Conservation (phyloP, 2,888 invertebrate genomes). For the Drosophila rubida region DNA sequence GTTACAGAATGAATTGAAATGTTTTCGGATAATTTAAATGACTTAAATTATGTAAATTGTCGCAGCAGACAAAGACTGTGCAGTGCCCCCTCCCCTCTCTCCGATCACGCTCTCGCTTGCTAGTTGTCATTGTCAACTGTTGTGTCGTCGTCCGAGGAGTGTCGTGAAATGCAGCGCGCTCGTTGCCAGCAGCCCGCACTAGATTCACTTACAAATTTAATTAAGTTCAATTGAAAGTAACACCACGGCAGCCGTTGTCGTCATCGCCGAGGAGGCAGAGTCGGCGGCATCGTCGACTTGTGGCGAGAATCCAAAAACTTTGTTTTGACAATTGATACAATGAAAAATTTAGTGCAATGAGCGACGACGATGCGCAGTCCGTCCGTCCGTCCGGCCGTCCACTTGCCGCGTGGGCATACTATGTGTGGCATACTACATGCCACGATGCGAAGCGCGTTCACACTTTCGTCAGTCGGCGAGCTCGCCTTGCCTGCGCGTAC, state of each 20-base stretch:
- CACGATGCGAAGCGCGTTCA: slow-evolving; percentile 68
- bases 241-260: slow-evolving; percentile 67
- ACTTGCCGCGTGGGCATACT: slow-evolving; percentile 63
- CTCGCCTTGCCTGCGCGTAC: slow-evolving; percentile 33
- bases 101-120: slow-evolving; percentile 2
- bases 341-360: slow-evolving; percentile 77
- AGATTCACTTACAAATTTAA: slow-evolving; percentile 85
- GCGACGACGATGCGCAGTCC: slow-evolving; percentile 33
- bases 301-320: slow-evolving; percentile 75
- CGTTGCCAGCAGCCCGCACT: slow-evolving; percentile 76
- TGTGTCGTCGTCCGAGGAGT: slow-evolving; percentile 38
- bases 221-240: slow-evolving; percentile 84
- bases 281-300: slow-evolving; percentile 38
- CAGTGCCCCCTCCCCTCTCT: no score
- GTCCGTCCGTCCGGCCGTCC: no score
- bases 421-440: slow-evolving; percentile 18
- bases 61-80: slow-evolving; percentile 73
- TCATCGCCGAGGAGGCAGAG: slow-evolving; percentile 12
- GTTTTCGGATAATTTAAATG: slow-evolving; percentile 81
- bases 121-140: slow-evolving; percentile 48
- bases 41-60: slow-evolving; percentile 84
- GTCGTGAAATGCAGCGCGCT: slow-evolving; percentile 39
- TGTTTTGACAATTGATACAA: slow-evolving; percentile 81
- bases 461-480: slow-evolving; percentile 55
- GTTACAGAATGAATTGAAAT: slow-evolving; percentile 71